These are phyloP conservation scores for Standfussiana lucernea DNA, from an alignment of 2,888 invertebrate genomes.

Conservation along the genomic window DNA sequence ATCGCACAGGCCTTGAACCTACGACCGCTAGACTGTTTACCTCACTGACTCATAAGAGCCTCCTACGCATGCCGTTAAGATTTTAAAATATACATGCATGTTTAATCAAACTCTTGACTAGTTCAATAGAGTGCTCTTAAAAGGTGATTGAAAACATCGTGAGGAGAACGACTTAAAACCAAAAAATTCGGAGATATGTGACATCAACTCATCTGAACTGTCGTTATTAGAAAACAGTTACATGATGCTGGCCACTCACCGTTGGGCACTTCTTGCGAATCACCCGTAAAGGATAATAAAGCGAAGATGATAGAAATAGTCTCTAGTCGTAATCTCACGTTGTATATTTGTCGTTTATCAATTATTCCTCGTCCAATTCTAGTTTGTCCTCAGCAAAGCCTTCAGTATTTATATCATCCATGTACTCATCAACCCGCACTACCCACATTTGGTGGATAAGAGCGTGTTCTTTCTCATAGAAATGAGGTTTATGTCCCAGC, in stretches of 20 bases:
- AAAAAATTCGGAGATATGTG: too few relatives aligned
- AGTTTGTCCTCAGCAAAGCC: conserved; percentile 43
- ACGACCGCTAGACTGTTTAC: conserved; percentile 70
- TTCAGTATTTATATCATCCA: conserved; percentile 37
- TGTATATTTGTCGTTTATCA: conserved; percentile 4
- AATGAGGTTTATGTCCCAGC: too few relatives aligned
- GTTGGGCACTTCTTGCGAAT: neutral
- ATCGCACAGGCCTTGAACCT: conserved; percentile 72
- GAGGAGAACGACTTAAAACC: too few relatives aligned
- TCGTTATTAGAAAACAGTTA: too few relatives aligned
- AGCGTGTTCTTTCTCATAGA: too few relatives aligned
- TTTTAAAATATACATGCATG: conserved; percentile 46
- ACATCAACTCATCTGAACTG: too few relatives aligned
- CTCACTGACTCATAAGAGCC: conserved; percentile 65
- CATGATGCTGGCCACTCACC: too few relatives aligned
- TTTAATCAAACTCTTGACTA: conserved; percentile 37
- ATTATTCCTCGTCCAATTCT: conserved; percentile 31
- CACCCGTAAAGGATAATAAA: conserved; percentile 8
- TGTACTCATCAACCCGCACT: too few relatives aligned
- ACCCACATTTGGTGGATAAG: too few relatives aligned
- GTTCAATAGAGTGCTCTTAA: too few relatives aligned
- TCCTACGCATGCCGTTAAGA: conserved; percentile 49
- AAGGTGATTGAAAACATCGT: too few relatives aligned
- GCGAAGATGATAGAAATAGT: neutral
- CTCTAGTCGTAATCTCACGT: neutral